Evolutionary conservation across 2,113 vertebrate species (phyloP).

Genomic region (Toxostoma redivivum): DNA sequence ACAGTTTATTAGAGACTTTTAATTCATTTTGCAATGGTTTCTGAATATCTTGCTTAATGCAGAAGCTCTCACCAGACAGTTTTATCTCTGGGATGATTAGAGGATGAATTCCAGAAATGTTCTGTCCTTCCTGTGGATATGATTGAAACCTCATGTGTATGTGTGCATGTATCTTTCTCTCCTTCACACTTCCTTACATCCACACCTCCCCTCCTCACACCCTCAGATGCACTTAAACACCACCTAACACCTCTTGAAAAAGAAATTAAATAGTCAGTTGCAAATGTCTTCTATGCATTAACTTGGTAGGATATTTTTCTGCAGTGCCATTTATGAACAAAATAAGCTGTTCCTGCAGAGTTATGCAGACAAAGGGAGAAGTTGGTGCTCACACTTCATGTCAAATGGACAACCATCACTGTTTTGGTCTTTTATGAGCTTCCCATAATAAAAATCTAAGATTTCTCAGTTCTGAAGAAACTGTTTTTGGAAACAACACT

Average conservation of each 20-base stretch:
- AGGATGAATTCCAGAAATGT: not conserved
- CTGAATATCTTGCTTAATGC: not conserved
- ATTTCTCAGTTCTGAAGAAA: not conserved
- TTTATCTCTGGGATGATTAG: not conserved
- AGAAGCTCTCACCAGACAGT: not conserved
- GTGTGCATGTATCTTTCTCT: not conserved
- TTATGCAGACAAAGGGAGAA: not conserved
- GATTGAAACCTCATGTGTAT: not conserved
- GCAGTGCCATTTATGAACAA: not conserved
- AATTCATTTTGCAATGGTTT: not conserved
- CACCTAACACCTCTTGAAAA: not conserved
- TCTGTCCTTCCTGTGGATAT: not conserved
- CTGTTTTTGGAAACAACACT: not conserved
- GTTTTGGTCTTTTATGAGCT: not conserved
- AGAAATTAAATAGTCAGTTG: not conserved
- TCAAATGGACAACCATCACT: not conserved
- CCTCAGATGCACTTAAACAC: not conserved
- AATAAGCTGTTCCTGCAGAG: not conserved
- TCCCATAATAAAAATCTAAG: not conserved
- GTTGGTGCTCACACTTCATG: not conserved
- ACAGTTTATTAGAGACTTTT: not conserved
- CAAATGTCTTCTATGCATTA: not conserved
- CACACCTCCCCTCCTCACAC: accelerated
- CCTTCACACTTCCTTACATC: not conserved
- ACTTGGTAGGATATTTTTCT: not conserved